Evolutionary conservation across 2,113 vertebrate species (phyloP), one percentile per base, ranked within the genome.

Genomic region (Anolis sagrei): DNA sequence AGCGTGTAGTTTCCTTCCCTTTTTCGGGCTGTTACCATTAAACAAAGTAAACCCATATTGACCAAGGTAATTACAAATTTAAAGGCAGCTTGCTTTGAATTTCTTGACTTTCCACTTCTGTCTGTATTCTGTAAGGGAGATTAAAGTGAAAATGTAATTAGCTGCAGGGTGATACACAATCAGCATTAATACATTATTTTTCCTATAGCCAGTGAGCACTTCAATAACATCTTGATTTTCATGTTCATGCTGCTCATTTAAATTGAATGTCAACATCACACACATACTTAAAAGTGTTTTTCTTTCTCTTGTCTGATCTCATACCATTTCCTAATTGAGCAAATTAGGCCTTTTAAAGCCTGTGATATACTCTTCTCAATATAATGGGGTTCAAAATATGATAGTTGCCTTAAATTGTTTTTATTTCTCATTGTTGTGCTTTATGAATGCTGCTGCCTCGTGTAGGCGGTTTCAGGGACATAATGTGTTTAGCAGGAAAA

Each of bases 341-440:
- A 99, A 95, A 98, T 97, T 89, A 97, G 98, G 79, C 95, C 95
- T 44, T 99, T 95, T 97, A 98, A 89, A 99, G 98, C 83, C 98
- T 23, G 69, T 97, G 98, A 74, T 99, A 14, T 4, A 99, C 96
- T 99, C 99, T 95, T 99, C 98, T 75, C 98, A 99, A 54, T 93
- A 99, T 92, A 98, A 99, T 92, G 98, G 14, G 70, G 7, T 21
- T 73, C 10, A 73, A 18, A 73, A 8, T 69, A 69, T 39, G 34
- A 39, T 25, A 68, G 7, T 68, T 68, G n/a, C 11, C n/a, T 25
- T 39, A 23, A 44, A 18, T n/a, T 32, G 1, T 32, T 32, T 32
- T 77, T 16, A 54, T 32, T 54, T 76, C 48, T 32, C 8, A 54
- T 32, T 54, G 16, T 54, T 7, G 29, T 58, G 19, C 48, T 54